phyloP scores from a whole-genome alignment of 1,140 invertebrate genomes.

The Diploscapter pachys region DNA sequence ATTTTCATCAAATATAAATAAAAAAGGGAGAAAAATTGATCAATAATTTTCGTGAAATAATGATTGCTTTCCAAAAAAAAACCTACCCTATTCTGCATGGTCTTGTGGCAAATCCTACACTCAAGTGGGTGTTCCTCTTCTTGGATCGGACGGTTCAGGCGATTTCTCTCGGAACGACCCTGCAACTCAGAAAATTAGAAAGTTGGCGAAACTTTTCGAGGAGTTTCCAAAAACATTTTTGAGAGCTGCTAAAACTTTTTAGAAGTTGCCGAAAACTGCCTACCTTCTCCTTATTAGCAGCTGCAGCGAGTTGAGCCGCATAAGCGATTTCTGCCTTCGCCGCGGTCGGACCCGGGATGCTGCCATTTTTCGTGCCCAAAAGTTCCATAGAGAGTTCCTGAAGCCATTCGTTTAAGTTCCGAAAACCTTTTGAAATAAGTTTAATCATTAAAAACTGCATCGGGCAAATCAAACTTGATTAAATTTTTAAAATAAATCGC shows the following conservation, averaged over 20 bases:
- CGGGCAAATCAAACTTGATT: not conserved
- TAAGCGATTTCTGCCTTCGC: conserved; percentile 42
- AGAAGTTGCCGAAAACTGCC: not conserved
- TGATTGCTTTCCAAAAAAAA: conserved; percentile 5
- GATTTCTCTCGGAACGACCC: conserved; percentile 3
- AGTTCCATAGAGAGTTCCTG: conserved; percentile 57
- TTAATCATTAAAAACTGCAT: not conserved
- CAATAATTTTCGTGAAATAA: not conserved
- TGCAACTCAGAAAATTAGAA: too few species aligned
- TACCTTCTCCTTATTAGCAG: conserved; percentile 34
- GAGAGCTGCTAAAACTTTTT: not conserved
- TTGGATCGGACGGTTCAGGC: not conserved
- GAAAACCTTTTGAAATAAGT: too few species aligned
- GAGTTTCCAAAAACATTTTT: conserved; percentile 21
- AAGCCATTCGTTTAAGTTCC: conserved; percentile 5
- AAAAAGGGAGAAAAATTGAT: not conserved
- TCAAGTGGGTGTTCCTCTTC: conserved; percentile 42
- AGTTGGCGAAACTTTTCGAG: too few species aligned
- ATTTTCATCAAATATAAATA: too few species aligned
- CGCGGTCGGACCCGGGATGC: conserved; percentile 49
- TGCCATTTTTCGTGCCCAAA: conserved; percentile 51
- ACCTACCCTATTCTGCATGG: conserved; percentile 43
- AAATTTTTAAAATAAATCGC: conserved; percentile 18
- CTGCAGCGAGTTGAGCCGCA: conserved; percentile 33
- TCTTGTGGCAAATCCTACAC: conserved; percentile 52